Conservation (phyloP, 2,888 invertebrate species). For the Melieria omissa region DNA sequence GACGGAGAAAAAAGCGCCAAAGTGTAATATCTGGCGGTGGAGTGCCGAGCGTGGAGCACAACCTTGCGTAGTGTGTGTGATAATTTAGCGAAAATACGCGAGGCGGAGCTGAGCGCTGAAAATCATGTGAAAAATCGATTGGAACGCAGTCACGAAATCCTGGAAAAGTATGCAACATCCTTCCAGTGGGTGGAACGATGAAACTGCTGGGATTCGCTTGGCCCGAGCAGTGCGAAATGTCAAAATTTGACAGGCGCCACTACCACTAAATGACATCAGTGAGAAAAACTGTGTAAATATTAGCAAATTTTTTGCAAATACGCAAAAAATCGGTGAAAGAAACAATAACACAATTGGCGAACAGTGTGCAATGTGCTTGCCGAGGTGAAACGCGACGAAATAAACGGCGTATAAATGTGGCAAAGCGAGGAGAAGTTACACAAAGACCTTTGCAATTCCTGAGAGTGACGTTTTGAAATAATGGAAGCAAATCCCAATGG, state of each 20-base stretch:
- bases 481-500: conserved; percentile 66
- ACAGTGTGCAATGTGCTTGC: conserved; percentile 12
- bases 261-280: conserved; percentile 43
- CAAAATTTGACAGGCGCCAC: conserved; percentile 41
- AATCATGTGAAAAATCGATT: conserved; percentile 66
- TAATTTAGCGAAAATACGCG: conserved; percentile 25
- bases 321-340: conserved; percentile 40
- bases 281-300: conserved; percentile 41
- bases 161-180: conserved; percentile 37
- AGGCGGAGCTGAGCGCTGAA: conserved; percentile 34
- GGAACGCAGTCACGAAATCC: conserved; percentile 49
- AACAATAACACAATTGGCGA: conserved; percentile 23
- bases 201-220: conserved; percentile 36
- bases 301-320: conserved; percentile 44
- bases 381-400: conserved; percentile 16
- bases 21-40: no score
- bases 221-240: conserved; percentile 33
- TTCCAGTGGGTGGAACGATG: conserved; percentile 49
- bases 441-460: conserved; percentile 34
- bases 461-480: conserved; percentile 52
- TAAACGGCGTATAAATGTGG: conserved; percentile 34
- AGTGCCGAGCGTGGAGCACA: no score
- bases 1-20: not conserved
- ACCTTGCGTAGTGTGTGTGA: conserved; percentile 2
- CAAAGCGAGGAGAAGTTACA: conserved; percentile 25